Conservation (phyloP, 2,888 invertebrate species). For the Priocnemis perturbator region DNA sequence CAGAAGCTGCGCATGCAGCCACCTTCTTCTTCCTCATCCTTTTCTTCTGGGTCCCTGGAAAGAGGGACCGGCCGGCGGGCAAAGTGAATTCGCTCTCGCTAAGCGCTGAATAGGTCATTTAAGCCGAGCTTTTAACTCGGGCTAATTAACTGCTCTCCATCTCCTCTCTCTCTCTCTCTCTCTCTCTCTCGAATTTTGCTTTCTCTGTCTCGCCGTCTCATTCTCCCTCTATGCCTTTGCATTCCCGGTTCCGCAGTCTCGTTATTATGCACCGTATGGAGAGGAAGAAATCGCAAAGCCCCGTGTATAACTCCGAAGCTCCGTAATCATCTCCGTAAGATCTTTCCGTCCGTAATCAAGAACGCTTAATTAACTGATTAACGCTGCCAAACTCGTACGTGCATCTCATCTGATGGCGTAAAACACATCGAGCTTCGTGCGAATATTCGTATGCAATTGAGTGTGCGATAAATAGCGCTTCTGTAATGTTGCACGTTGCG, state of each 20-base stretch:
- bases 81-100: slow-evolving; percentile 45
- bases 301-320: not conserved
- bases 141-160: slow-evolving; percentile 58
- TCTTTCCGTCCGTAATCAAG: slow-evolving; percentile 6
- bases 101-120: slow-evolving; percentile 60
- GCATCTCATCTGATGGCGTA: too few species aligned
- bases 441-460: not conserved
- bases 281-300: not conserved
- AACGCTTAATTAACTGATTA: slow-evolving; percentile 14
- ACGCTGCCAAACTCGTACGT: not conserved
- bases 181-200: slow-evolving; percentile 1
- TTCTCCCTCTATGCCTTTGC: not conserved
- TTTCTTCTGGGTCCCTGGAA: slow-evolving; percentile 7
- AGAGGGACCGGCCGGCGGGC: slow-evolving; percentile 20
- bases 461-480: too few species aligned
- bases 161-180: not conserved
- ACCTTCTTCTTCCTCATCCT: slow-evolving; percentile 3
- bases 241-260: not conserved
- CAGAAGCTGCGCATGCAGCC: slow-evolving; percentile 16
- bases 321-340: not conserved
- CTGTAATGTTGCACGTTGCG: too few species aligned
- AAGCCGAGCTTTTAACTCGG: slow-evolving; percentile 61
- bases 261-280: slow-evolving; percentile 3
- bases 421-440: not conserved
- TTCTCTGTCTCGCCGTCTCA: slow-evolving; percentile 1